A percentile compares a stretch with the other conserved stretches of the same genome.
These are phyloP conservation scores for Gila robusta DNA, from an alignment of 2,797 vertebrate genomes.

Conservation along the genomic window DNA sequence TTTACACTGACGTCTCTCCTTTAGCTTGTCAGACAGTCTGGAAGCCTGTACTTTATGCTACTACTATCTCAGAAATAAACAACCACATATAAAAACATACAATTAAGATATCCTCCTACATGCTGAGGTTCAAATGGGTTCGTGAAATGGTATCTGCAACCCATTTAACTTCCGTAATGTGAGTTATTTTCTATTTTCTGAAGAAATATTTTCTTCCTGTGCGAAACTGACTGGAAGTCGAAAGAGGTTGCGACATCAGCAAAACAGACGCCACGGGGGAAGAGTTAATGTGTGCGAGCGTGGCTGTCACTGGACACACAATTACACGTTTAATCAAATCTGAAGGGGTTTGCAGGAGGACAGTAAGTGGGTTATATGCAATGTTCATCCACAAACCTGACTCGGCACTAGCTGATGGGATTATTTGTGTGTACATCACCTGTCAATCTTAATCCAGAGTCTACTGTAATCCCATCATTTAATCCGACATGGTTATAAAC, in stretches of 20 bases:
- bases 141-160: background rate
- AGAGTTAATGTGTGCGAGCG: background rate
- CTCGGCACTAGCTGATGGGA: constrained; percentile 75
- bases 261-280: background rate
- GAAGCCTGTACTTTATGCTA: constrained; percentile 14
- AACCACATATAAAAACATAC: background rate
- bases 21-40: background rate
- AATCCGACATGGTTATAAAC: constrained; percentile 65
- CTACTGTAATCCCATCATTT: constrained; percentile 75
- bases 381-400: constrained; percentile 47
- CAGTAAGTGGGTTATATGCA: background rate
- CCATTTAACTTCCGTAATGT: background rate
- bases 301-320: background rate
- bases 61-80: background rate
- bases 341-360: background rate
- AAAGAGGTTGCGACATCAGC: background rate
- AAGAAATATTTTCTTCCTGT: background rate
- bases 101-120: constrained; percentile 28
- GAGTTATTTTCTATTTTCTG: background rate
- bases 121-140: background rate
- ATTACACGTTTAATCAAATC: constrained; percentile 12
- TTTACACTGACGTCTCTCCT: background rate
- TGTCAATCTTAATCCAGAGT: constrained; percentile 73
- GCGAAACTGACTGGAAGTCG: background rate
- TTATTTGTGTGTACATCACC: constrained; percentile 69